Base-by-base conservation (phyloP, 2,797 vertebrate genomes). In the Balearica regulorum region DNA sequence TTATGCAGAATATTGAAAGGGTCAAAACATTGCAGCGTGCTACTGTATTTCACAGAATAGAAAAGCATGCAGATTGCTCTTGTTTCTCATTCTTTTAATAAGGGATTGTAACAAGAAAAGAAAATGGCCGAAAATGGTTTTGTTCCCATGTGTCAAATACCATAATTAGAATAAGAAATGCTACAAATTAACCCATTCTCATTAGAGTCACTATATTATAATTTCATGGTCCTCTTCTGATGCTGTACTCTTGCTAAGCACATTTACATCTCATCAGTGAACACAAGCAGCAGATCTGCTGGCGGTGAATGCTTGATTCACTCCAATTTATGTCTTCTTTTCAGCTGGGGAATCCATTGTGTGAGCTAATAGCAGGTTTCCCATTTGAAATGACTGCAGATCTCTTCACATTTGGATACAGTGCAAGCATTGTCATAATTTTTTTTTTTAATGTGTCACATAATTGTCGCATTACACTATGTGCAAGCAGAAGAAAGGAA, bases 121-220 rank as follows among this genome's bases (percentile, higher is more conserved):
- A 96, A 96, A 95, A 91, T 92, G 88, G 90, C 44, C 94, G 75
- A 83, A 97, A 94, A 88, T 85, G 51, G 68, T 87, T 96, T 89
- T 93, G 91, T 88, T 95, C 77, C 86, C 68, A 53, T 88, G 71
- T 92, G 58, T 93, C 95, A 96, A 94, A 94, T 93, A 80, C 65
- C 89, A 85, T 95, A 97, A 97, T 96, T 96, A 96, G 94, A 94
- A 82, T 96, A 96, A 97, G 83, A 96, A 97, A 90, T 94, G 80
- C n/a, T 93, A 93, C 76, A 96, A 97, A 97, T 96, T 91, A 97
- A 96, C 92, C 72, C 84, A 93, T 92, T 96, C 94, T 97, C 94
- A 96, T 97, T 97, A 92, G 13, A 88, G 69, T 83, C n/a, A 85
- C 82, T 58, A 26, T 94, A 77, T 90, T 95, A 96, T 70, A 97